phyloP scores from a whole-genome alignment of 2,888 invertebrate genomes.

The Brenthis hecate region DNA sequence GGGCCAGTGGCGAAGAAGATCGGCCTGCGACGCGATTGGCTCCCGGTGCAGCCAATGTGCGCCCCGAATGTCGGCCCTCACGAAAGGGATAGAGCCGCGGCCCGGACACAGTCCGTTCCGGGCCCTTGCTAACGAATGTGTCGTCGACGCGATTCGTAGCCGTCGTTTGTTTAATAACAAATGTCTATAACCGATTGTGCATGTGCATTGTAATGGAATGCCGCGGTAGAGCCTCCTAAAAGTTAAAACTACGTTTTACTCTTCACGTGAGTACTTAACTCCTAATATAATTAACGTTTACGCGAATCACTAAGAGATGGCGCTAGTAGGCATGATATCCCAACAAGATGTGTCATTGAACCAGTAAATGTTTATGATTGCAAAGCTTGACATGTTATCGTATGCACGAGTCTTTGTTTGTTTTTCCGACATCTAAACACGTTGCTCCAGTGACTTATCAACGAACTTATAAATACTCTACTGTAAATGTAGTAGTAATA shows the following conservation, averaged over 20 bases:
- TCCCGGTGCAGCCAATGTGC: conserved; percentile 60
- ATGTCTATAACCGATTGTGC: conserved; percentile 57
- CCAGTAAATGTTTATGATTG: conserved; percentile 52
- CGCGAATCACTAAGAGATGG: conserved; percentile 62
- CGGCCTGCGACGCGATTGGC: conserved; percentile 59
- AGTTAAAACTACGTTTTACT: conserved; percentile 45
- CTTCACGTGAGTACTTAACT: conserved; percentile 67
- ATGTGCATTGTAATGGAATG: conserved; percentile 54
- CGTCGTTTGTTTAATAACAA: conserved; percentile 59
- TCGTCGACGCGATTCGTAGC: conserved; percentile 56
- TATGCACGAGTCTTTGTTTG: conserved; percentile 50
- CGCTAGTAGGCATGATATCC: conserved; percentile 54
- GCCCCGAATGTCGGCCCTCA: conserved; percentile 59
- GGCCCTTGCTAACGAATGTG: conserved; percentile 71
- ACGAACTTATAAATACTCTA: too few species aligned
- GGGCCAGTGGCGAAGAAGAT: conserved; percentile 60
- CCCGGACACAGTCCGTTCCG: conserved; percentile 62
- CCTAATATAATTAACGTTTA: conserved; percentile 53
- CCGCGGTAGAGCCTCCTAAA: conserved; percentile 50
- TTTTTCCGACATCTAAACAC: conserved; percentile 41
- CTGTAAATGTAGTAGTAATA: too few species aligned
- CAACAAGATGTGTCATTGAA: conserved; percentile 66
- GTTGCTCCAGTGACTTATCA: neutral
- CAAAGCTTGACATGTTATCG: conserved; percentile 54
- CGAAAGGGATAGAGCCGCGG: conserved; percentile 65